Conservation (phyloP, 2,888 invertebrate genomes). For the Agriopis marginaria region DNA sequence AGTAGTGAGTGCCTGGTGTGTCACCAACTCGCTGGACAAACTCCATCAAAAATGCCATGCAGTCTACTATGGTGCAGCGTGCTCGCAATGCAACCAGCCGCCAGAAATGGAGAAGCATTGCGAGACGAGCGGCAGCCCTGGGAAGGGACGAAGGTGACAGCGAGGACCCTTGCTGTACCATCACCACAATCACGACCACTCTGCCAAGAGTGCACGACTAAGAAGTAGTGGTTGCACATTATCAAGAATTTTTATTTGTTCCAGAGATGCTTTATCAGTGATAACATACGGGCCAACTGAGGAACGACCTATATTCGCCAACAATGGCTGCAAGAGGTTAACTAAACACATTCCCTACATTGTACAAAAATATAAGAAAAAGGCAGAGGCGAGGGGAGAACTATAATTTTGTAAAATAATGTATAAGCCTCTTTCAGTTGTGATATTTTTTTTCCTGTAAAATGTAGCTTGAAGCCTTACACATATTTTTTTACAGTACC, state of each 20-base stretch:
- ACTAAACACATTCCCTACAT: constrained; percentile 90
- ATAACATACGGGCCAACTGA: constrained; percentile 92
- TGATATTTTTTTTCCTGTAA: constrained; percentile 42
- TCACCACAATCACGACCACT: no score
- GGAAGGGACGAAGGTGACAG: no score
- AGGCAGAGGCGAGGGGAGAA: constrained; percentile 51
- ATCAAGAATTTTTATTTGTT: constrained; percentile 50
- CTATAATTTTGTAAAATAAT: constrained; percentile 12
- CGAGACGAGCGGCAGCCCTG: no score
- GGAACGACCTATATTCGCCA: constrained; percentile 91
- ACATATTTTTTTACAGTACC: constrained; percentile 19
- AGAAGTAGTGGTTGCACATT: background rate
- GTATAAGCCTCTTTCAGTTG: constrained; percentile 34
- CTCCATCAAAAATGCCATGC: no score
- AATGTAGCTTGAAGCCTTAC: constrained; percentile 25
- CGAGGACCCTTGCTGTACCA: no score
- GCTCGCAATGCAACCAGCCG: no score
- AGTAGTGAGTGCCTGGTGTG: no score
- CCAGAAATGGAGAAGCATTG: no score
- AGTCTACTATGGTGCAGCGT: no score
- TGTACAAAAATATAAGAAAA: constrained; percentile 72
- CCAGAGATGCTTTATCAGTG: constrained; percentile 88
- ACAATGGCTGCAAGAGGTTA: constrained; percentile 96
- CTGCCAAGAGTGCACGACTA: no score
- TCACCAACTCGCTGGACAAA: no score